phyloP scores from a whole-genome alignment of 2,797 vertebrate species.

The Bradypodion pumilum region DNA sequence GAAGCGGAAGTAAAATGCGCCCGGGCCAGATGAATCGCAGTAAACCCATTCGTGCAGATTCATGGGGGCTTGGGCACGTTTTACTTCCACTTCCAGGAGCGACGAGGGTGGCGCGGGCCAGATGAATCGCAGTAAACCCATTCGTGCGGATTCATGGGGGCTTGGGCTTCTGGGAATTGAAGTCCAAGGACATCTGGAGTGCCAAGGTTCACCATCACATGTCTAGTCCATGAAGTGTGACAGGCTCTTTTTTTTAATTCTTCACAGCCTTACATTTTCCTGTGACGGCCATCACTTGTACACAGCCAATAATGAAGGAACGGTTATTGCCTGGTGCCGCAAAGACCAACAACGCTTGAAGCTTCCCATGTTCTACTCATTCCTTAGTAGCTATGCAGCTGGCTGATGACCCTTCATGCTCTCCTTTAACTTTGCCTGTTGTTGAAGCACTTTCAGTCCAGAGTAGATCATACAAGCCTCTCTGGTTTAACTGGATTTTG shows the following conservation, averaged over 20 bases:
- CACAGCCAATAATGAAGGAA: constrained; percentile 95
- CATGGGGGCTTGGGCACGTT: too few relatives aligned
- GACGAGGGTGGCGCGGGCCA: too few relatives aligned
- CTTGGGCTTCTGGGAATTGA: too few relatives aligned
- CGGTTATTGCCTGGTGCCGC: constrained; percentile 95
- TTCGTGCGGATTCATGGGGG: too few relatives aligned
- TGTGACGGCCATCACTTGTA: constrained; percentile 97
- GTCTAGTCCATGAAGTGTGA: background rate
- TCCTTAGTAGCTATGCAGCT: constrained; percentile 96
- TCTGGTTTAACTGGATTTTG: constrained; percentile 39
- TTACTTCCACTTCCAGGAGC: too few relatives aligned
- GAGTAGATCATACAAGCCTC: constrained; percentile 27
- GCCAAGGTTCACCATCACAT: too few relatives aligned
- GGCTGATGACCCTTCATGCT: constrained; percentile 74
- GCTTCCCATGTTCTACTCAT: constrained; percentile 98
- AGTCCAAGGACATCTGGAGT: too few relatives aligned
- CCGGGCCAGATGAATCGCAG: too few relatives aligned
- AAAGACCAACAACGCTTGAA: constrained; percentile 98
- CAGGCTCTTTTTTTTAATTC: background rate
- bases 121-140: too few relatives aligned
- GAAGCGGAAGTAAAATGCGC: too few relatives aligned
- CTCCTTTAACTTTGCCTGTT: constrained; percentile 24
- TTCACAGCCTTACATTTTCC: constrained; percentile 92
- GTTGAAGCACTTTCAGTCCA: constrained; percentile 60
- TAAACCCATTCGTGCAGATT: too few relatives aligned